phyloP scores from a whole-genome alignment of 2,888 invertebrate species.

The Euplagia quadripunctaria region DNA sequence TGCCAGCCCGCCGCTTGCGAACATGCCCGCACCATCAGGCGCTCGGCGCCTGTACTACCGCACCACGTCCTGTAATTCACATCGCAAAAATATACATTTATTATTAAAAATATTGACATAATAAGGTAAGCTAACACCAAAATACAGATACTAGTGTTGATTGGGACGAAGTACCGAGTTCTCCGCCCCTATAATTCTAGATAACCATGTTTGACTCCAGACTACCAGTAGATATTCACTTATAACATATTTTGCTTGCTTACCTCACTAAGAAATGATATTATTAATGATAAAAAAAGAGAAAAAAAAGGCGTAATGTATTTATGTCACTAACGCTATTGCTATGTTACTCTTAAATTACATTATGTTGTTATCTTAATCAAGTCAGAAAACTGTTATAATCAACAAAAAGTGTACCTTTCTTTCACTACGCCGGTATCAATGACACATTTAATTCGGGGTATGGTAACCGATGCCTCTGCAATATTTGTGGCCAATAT shows the following conservation, averaged over 20 bases:
- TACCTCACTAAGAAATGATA: too few relatives aligned
- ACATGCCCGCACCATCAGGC: conserved; percentile 92
- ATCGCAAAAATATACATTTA: not conserved
- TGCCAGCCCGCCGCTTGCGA: conserved; percentile 98
- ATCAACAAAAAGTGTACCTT: conserved; percentile 81
- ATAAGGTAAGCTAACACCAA: too few relatives aligned
- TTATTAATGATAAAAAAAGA: too few relatives aligned
- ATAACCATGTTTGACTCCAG: too few relatives aligned
- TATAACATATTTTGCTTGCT: too few relatives aligned
- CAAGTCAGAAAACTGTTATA: not conserved
- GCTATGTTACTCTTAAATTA: not conserved
- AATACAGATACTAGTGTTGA: too few relatives aligned
- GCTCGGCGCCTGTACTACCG: conserved; percentile 93
- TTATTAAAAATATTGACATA: too few relatives aligned
- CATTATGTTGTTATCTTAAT: not conserved
- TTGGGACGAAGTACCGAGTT: too few relatives aligned
- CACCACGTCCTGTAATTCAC: conserved; percentile 89
- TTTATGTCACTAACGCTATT: too few relatives aligned
- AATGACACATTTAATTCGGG: conserved; percentile 95
- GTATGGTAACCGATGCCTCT: conserved; percentile 98
- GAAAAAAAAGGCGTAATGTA: too few relatives aligned
- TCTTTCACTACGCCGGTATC: conserved; percentile 97
- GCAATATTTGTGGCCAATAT: conserved; percentile 99
- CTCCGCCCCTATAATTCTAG: too few relatives aligned
- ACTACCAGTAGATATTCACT: too few relatives aligned